Base-by-base conservation (phyloP, 2,797 vertebrate genomes). In the Aplochiton taeniatus region DNA sequence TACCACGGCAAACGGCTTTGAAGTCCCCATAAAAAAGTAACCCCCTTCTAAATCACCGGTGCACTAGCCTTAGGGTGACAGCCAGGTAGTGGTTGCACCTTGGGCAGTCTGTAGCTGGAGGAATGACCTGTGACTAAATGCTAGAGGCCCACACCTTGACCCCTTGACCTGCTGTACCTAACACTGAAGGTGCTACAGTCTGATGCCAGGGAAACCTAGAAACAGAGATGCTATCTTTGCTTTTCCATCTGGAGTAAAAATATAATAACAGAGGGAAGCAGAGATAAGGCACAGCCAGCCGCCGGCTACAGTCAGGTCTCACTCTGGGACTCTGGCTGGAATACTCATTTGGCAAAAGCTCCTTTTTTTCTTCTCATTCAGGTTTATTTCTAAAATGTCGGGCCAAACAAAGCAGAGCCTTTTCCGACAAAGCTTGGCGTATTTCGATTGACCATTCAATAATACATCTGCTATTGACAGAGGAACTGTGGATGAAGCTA, bases 141-240 rank as follows among this genome's bases (percentile, higher is more conserved):
- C 4, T 69, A 42, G 50, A 45, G 78, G 81, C 74, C 75, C 54
- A 63, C 52, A 17, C 8, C 9, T 14, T 44, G 76, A 75, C 87
- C 80, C 83, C 69, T 31, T 0, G n/a, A 52, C 72, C 77, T 78
- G 68, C 61, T 80, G 70, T 20, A 69, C 31, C 49, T 54, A 20
- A 45, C 57, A 70, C 62, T 78, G 61, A 70, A 58, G 54, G 3
- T 31, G 59, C 9, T 49, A 9, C 9, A 58, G 20, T 59, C 6
- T 17, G 59, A 44, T 67, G 65, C 61, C 31, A 56, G 45, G 68
- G 68, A 67, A 79, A 68, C 20, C 59, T 81, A 73, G 43, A 80
- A 81, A 73, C 52, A 63, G 52, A 83, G 83, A 87, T 84, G 61
- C 16, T 83, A 86, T 89, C 87, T 52, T 19, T 61, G 14, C 0